Percentiles rank a stretch among this genome's conserved stretches.
These are phyloP conservation scores for Palythoa caribaeorum DNA, from an alignment of 92 coral and sea anemone genomes.

Conservation along the genomic window DNA sequence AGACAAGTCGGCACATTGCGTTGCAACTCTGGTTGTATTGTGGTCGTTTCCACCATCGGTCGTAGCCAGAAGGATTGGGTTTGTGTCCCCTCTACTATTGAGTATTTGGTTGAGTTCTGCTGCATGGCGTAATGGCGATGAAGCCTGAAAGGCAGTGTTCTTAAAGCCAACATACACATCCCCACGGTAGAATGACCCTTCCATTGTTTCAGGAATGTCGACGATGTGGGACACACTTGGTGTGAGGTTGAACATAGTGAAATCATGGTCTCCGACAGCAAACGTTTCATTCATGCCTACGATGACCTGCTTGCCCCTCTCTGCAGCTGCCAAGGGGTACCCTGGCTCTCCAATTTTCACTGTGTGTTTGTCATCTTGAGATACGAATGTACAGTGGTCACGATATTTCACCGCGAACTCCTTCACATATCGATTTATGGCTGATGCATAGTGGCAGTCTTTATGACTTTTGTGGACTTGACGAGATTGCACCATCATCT, in stretches of 20 bases:
- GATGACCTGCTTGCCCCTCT: neutral
- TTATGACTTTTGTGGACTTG: conserved; percentile 57
- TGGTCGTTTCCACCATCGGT: conserved; percentile 47
- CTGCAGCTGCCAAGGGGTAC: neutral
- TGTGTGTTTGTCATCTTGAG: neutral
- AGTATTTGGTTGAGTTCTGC: conserved; percentile 25
- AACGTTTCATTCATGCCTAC: neutral
- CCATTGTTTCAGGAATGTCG: conserved; percentile 55
- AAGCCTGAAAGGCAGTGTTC: conserved; percentile 53
- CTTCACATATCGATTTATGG: conserved; percentile 50
- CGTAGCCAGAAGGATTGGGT: neutral
- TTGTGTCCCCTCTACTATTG: neutral
- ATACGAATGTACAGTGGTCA: neutral
- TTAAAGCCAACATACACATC: conserved; percentile 64
- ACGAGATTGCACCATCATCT: conserved; percentile 60
- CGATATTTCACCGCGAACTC: conserved; percentile 47
- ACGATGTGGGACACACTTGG: neutral
- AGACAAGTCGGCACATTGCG: conserved; percentile 2
- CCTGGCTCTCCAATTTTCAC: neutral
- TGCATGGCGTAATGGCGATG: conserved; percentile 63
- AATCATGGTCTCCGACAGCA: conserved; percentile 7
- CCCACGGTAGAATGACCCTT: conserved; percentile 64
- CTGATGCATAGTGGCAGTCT: conserved; percentile 63
- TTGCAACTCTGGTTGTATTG: neutral
- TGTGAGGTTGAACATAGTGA: neutral